Base-by-base conservation (phyloP, 2,797 vertebrate genomes). In the Fringilla coelebs region DNA sequence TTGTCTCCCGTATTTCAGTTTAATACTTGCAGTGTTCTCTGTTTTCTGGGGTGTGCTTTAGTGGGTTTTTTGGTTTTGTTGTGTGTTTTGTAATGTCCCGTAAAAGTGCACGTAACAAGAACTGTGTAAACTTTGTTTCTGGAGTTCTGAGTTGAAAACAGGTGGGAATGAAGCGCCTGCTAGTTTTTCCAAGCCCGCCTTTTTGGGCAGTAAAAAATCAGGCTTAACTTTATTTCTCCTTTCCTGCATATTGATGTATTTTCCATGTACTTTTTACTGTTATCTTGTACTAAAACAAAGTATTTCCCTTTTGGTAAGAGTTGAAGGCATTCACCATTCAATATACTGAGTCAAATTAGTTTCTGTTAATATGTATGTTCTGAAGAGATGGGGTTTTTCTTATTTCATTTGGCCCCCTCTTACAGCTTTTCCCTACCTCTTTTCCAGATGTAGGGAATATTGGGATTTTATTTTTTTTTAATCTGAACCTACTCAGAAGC, bases 1-100 rank as follows among this genome's bases (percentile, higher is more conserved):
- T 29, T 40, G 4, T 36, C 6, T 65, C 43, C 19, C 1, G 0
- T 68, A 5, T 48, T 49, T 32, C 24, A 25, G 0, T 38, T 34
- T 31, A 60, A 24, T n/a, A 11, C 14, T 65, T 67, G 24, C 29
- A 12, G 18, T 13, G 13, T 46, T 29, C 11, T 41, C 11, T 31
- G 8, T 13, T 72, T 82, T 54, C 43, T 7, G 6, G 61, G 13
- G 5, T n/a, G 15, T 28, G 20, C 1, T 1, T 40, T 70, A n/a
- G 31, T 8, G 15, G 16, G 3, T 5, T 9, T 14, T 18, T 49
- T 26, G 3, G 16, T 28, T 54, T 25, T 41, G 5, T 67, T 52
- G 5, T 22, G 17, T 21, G 10, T 11, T 34, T 43, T 78, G 51
- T 19, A 19, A 16, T 36, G 41, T 41, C 7, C 22, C 55, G 41